Percentiles rank a stretch among this genome's conserved stretches.
Evolutionary conservation across 2,113 vertebrate genomes (phyloP).

Genomic region (Chloroceryle aenea): DNA sequence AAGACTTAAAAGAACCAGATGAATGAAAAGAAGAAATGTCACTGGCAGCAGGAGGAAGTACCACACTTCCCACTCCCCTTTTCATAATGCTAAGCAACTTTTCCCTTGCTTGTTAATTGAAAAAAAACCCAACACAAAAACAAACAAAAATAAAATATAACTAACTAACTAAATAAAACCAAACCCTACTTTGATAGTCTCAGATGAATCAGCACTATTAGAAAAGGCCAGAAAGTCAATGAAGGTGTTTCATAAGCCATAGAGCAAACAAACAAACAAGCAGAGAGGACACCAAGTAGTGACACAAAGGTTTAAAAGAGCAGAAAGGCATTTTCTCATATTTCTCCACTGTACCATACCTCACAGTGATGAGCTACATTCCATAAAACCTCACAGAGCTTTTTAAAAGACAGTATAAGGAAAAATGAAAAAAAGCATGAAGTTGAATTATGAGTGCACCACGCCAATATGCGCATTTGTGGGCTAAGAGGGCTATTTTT

Average conservation of each 20-base stretch:
- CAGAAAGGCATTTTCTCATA: not conserved
- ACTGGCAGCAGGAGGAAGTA: not conserved
- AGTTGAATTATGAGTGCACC: not conserved
- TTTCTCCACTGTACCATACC: not conserved
- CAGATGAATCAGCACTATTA: not conserved
- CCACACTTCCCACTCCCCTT: not conserved
- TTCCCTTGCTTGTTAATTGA: not conserved
- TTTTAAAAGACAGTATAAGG: not conserved
- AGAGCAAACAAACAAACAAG: not conserved
- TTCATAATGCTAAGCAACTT: not conserved
- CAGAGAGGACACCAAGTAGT: not conserved
- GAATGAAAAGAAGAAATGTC: not conserved
- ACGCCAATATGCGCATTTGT: not conserved
- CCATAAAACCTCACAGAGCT: not conserved
- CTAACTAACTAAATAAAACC: no score
- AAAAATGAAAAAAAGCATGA: not conserved
- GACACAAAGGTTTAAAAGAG: not conserved
- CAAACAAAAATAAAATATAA: no score
- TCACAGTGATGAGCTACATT: not conserved
- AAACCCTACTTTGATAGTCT: not conserved
- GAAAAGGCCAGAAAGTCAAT: not conserved
- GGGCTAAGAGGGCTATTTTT: not conserved
- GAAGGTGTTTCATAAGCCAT: not conserved
- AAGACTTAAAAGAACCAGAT: not conserved
- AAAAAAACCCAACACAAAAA: not conserved